phyloP scores from a whole-genome alignment of 2,113 vertebrate species.

The Rhinoptilus africanus region DNA sequence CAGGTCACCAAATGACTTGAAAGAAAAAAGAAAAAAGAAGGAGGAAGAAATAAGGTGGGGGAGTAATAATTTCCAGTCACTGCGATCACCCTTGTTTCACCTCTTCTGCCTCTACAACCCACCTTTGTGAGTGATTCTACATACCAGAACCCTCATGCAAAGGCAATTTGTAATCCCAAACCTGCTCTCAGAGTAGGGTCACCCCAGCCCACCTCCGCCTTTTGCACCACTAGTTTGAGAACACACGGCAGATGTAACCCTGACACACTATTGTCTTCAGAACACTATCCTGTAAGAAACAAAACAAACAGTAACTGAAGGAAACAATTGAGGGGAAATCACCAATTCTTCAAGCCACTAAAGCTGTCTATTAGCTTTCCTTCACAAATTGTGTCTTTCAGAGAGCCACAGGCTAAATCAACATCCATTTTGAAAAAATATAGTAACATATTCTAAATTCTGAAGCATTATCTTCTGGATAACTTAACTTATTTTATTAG shows the following conservation, averaged over 20 bases:
- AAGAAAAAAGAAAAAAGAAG: slow-evolving; percentile 18
- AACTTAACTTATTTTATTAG: slow-evolving; percentile 34
- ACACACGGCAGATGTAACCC: neutral
- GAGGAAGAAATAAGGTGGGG: neutral
- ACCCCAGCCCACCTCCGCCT: neutral
- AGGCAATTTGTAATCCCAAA: neutral
- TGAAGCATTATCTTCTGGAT: neutral
- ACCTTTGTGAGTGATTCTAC: slow-evolving; percentile 8
- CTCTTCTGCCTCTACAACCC: slow-evolving; percentile 19
- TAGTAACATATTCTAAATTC: neutral
- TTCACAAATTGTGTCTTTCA: neutral
- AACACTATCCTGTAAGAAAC: neutral
- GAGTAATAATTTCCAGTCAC: slow-evolving; percentile 24
- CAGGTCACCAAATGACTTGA: slow-evolving; percentile 43
- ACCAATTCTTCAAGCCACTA: slow-evolving; percentile 8
- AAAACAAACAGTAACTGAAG: neutral
- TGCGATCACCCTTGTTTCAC: slow-evolving; percentile 7
- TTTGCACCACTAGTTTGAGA: slow-evolving; percentile 30
- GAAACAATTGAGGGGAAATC: slow-evolving; percentile 7
- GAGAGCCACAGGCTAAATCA: neutral
- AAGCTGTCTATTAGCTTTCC: neutral
- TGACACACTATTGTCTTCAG: neutral
- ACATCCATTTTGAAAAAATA: neutral
- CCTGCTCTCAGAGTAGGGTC: neutral
- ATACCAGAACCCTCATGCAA: neutral